Percentiles rank a stretch among this genome's conserved stretches.
phyloP scores from a whole-genome alignment of 64 coral and sea anemone genomes.

The Platygyra sinensis region DNA sequence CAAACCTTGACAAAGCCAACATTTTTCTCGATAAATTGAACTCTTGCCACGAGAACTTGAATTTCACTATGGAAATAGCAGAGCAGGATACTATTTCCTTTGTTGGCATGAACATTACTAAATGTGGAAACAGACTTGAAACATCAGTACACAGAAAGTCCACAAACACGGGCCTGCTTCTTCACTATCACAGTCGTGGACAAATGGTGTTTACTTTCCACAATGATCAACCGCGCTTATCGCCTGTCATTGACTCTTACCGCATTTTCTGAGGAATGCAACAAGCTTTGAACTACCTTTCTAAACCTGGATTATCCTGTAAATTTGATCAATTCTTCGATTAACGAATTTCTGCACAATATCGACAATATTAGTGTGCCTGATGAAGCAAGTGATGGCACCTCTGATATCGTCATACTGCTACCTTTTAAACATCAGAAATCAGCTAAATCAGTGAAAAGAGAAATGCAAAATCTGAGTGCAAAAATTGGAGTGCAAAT shows the following conservation, averaged over 20 bases:
- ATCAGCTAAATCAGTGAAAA: neutral
- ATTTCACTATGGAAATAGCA: neutral
- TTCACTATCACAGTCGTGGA: no score
- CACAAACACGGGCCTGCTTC: neutral
- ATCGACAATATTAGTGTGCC: neutral
- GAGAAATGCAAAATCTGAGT: no score
- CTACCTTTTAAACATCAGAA: neutral
- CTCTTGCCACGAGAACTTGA: neutral
- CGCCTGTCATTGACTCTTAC: no score
- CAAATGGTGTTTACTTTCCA: no score
- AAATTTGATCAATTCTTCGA: no score
- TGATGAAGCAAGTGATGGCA: neutral
- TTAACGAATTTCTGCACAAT: neutral
- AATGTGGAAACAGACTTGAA: neutral
- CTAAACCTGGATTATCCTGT: no score
- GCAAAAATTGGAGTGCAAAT: no score
- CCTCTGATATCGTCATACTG: neutral
- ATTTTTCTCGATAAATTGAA: neutral
- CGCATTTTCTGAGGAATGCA: no score
- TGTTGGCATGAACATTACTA: neutral
- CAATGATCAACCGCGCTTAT: no score
- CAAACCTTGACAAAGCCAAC: neutral
- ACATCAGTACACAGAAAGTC: constrained; percentile 6
- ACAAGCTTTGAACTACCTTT: no score
- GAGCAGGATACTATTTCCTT: neutral